A percentile compares a stretch with the other conserved stretches of the same genome.
Evolutionary conservation across 2,888 invertebrate genomes (phyloP).

Genomic region (Steromphala cineraria): DNA sequence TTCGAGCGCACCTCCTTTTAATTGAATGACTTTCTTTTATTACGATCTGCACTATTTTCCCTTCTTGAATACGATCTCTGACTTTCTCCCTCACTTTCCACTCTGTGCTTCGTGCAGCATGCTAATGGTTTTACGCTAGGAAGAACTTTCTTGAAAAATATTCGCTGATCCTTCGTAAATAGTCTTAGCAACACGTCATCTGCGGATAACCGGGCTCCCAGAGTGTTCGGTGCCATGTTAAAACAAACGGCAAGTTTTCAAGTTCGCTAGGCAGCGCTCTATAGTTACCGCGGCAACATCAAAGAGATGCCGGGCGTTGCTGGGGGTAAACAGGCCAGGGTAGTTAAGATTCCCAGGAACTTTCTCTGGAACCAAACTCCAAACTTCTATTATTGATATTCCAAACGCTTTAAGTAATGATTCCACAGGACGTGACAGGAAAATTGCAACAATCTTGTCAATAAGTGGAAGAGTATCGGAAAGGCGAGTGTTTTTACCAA

Average conservation of each 20-base stretch:
- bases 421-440: not conserved
- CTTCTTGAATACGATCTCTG: not conserved
- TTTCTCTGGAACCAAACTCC: too few relatives aligned
- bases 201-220: too few relatives aligned
- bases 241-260: not conserved
- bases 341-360: too few relatives aligned
- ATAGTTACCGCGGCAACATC: not conserved
- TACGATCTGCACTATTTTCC: not conserved
- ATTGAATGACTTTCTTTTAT: constrained; percentile 1
- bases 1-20: not conserved
- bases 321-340: not conserved
- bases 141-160: too few relatives aligned
- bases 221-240: not conserved
- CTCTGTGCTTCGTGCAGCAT: not conserved
- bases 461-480: not conserved
- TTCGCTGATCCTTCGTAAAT: too few relatives aligned
- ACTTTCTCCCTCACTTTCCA: not conserved
- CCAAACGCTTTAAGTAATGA: not conserved
- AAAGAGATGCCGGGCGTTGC: not conserved
- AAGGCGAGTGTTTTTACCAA: not conserved
- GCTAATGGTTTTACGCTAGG: not conserved
- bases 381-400: not conserved
- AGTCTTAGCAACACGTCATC: too few relatives aligned
- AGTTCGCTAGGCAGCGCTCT: not conserved
- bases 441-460: not conserved